These are phyloP conservation scores for Mastacembelus armatus DNA, from an alignment of 2,797 vertebrate species.

Conservation along the genomic window DNA sequence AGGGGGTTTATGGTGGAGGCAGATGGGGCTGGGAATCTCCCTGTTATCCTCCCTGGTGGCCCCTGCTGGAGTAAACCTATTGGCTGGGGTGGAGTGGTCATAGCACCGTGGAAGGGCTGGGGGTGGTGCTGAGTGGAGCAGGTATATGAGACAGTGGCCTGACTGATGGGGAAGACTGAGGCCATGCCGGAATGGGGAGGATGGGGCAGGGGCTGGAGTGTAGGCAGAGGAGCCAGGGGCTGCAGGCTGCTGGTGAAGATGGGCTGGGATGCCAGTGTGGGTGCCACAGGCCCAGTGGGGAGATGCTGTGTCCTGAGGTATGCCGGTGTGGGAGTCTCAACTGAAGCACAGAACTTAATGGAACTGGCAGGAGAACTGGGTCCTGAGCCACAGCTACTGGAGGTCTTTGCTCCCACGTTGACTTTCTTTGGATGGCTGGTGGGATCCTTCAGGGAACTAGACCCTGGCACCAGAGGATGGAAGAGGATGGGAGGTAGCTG, in stretches of 20 bases:
- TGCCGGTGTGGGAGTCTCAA: slow-evolving; percentile 85
- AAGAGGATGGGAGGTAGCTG: slow-evolving; percentile 91
- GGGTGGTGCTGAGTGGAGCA: slow-evolving; percentile 81
- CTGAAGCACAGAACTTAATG: slow-evolving; percentile 77
- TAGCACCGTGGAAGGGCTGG: slow-evolving; percentile 73
- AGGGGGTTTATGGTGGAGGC: slow-evolving; percentile 81
- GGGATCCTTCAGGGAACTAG: slow-evolving; percentile 83
- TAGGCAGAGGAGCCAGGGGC: slow-evolving; percentile 50
- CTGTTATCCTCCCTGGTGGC: slow-evolving; percentile 68
- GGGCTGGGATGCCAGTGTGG: slow-evolving; percentile 67
- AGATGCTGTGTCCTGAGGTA: slow-evolving; percentile 84
- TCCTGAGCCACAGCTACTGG: slow-evolving; percentile 84
- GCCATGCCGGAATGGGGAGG: slow-evolving; percentile 62
- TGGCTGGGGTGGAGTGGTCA: slow-evolving; percentile 70
- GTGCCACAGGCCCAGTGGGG: slow-evolving; percentile 51
- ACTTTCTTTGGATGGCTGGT: slow-evolving; percentile 81
- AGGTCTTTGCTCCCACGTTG: slow-evolving; percentile 73
- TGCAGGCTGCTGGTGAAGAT: slow-evolving; percentile 78
- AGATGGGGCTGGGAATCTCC: slow-evolving; percentile 71
- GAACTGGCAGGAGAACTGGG: slow-evolving; percentile 75
- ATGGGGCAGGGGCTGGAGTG: slow-evolving; percentile 58
- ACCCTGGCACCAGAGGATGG: slow-evolving; percentile 81
- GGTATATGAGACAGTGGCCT: slow-evolving; percentile 72
- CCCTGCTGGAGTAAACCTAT: slow-evolving; percentile 86
- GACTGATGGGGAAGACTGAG: slow-evolving; percentile 69